Evolutionary conservation across 2,113 vertebrate species (phyloP), one percentile per base, ranked within the genome.

Genomic region (Balaeniceps rex): DNA sequence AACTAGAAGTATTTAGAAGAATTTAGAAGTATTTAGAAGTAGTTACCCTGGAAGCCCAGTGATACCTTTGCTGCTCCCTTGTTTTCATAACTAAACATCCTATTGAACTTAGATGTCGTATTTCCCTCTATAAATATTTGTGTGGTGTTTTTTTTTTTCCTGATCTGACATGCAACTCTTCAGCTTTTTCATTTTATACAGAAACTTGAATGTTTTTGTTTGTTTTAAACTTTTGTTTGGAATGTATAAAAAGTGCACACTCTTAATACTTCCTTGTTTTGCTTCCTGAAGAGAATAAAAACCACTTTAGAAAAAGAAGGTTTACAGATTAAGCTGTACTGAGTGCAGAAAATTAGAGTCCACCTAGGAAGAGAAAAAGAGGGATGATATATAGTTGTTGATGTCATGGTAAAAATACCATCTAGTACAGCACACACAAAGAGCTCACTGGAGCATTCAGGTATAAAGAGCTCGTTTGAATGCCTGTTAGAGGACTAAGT

Each of bases 391-490:
- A 91, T 92, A 94, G 91, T 82, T 87, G 82, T 95, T 93, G 92
- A 92, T 94, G 85, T 96, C 95, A 82, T 91, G 87, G 94, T 95
- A 87, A 95, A 97, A 96, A 95, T 92, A 65, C 91, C 72, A 66
- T 89, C 66, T 88, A 90, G 83, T 79, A n/a, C 49, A 76, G 81
- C 69, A 72, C 61, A 84, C 80, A 97, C 97, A 97, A 95, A 97
- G 92, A 78, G 93, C 72, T 97, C 90, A 89, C 61, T 97, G 93
- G 90, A 97, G 91, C 95, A 95, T 97, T 96, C 96, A 95, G 94
- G 92, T 96, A 96, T 88, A 81, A 96, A 94, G 87, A 94, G 54
- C 79, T 63, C 38, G 72, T 60, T 80, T 94, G 96, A 97, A 96
- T 95, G 93, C 88, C 93, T 96, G 81, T 88, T 97, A 86, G 86